A percentile compares a stretch with the other conserved stretches of the same genome.
These are phyloP conservation scores for Tarsius wallacei DNA, from an alignment of 2,797 vertebrate genomes.

Conservation along the genomic window DNA sequence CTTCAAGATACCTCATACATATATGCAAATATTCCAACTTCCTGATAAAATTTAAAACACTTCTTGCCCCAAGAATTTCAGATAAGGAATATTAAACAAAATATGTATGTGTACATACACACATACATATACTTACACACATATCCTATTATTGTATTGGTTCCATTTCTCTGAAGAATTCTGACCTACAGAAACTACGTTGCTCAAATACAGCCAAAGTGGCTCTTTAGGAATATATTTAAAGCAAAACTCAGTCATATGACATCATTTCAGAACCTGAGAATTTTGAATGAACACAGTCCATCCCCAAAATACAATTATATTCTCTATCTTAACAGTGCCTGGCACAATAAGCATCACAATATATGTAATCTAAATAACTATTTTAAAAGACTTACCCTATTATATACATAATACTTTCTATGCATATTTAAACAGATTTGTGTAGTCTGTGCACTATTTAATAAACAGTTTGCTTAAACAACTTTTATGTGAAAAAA, in stretches of 20 bases:
- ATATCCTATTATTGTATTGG: neutral
- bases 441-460: neutral
- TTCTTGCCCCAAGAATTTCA: neutral
- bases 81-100: neutral
- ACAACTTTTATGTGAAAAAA: neutral
- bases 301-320: neutral
- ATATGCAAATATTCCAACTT: neutral
- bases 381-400: neutral
- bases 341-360: neutral
- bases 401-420: conserved; percentile 2
- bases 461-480: neutral
- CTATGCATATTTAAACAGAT: conserved; percentile 21
- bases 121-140: neutral
- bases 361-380: neutral
- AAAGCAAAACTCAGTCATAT: neutral
- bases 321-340: neutral
- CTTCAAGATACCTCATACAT: neutral
- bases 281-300: neutral
- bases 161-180: neutral
- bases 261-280: neutral
- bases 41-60: neutral
- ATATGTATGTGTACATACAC: neutral
- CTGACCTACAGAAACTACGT: neutral
- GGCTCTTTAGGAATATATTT: neutral
- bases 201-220: neutral